Base-by-base conservation (phyloP, 2,113 vertebrate genomes). In the Numenius arquata region DNA sequence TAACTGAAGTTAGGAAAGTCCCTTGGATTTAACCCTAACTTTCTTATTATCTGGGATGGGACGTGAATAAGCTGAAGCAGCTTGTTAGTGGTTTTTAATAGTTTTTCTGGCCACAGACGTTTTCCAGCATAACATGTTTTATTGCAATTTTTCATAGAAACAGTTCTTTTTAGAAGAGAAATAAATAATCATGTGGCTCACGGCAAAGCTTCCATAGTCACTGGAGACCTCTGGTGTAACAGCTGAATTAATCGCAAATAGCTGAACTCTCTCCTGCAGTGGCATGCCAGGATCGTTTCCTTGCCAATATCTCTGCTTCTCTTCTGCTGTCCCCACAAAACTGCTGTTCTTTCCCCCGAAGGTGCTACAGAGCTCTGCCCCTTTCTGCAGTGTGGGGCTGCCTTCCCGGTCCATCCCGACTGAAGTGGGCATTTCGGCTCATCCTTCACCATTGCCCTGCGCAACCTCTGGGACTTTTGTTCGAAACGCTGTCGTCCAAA, bases 211-310 rank as follows among this genome's bases (percentile, higher is more conserved):
- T 93, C 93, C 43, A 19, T 48, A 82, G 79, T 81, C 88, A 55
- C 86, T 91, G 73, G 90, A 91, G 95, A 88, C 71, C 89, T 91
- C 80, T 96, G 86, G 61, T 88, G 86, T 90, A 96, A 95, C 41
- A 91, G 71, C 80, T 88, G 72, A 85, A 95, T 95, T 82, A 95
- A 85, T 95, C 87, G 71, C 6, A 1, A 90, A 96, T 92, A 95
- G 65, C 93, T 96, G 79, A 94, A 87, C 73, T 95, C 66, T 78
- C 34, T 94, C 65, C 45, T 95, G 88, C 38, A 79, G 81, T 70
- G 77, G 52, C 70, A 56, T 68, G 87, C 81, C 94, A 87, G 89
- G 79, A 85, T 72, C 23, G 8, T 95, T 95, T 96, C 89, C 79
- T 82, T 85, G 90, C 88, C 95, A 94, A 17, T 78, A 38, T 43